Conservation (phyloP, 2,888 invertebrate genomes). For the Drosophila demipolita region DNA sequence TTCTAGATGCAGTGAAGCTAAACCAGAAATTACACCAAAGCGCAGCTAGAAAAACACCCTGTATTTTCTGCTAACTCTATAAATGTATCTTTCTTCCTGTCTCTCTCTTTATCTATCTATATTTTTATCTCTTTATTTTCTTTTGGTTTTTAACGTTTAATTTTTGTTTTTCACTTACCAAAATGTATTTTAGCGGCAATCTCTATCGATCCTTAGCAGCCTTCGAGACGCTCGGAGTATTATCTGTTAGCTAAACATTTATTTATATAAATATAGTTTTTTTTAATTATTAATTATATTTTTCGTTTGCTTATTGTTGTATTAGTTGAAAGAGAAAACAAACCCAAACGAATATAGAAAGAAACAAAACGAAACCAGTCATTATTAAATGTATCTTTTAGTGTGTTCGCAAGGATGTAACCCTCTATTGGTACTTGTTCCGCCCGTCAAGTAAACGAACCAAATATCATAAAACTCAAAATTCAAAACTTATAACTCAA, state of each 20-base stretch:
- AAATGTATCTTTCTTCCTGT: constrained; percentile 31
- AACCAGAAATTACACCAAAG: constrained; percentile 46
- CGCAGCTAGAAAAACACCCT: constrained; percentile 54
- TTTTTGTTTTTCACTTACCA: constrained; percentile 29
- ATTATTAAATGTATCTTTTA: constrained; percentile 33
- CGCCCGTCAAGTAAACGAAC: constrained; percentile 83
- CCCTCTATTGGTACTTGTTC: constrained; percentile 85
- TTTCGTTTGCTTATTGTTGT: background rate
- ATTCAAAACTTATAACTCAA: constrained; percentile 35
- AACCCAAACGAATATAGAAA: background rate
- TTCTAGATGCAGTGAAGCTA: constrained; percentile 55
- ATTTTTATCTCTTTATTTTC: background rate
- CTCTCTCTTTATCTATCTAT: constrained; percentile 1
- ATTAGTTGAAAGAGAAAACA: constrained; percentile 1
- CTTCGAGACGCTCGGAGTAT: constrained; percentile 5
- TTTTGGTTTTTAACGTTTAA: constrained; percentile 3
- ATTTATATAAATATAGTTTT: background rate
- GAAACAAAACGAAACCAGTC: background rate
- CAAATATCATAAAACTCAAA: constrained; percentile 24
- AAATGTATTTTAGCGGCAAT: constrained; percentile 10
- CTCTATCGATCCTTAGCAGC: constrained; percentile 3
- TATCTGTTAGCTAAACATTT: background rate
- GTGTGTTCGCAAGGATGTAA: constrained; percentile 76
- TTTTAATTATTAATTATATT: background rate
- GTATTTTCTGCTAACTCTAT: constrained; percentile 53